These are phyloP conservation scores for Phallusia fumigata DNA, from an alignment of 23 tunicate genomes.

Conservation along the genomic window DNA sequence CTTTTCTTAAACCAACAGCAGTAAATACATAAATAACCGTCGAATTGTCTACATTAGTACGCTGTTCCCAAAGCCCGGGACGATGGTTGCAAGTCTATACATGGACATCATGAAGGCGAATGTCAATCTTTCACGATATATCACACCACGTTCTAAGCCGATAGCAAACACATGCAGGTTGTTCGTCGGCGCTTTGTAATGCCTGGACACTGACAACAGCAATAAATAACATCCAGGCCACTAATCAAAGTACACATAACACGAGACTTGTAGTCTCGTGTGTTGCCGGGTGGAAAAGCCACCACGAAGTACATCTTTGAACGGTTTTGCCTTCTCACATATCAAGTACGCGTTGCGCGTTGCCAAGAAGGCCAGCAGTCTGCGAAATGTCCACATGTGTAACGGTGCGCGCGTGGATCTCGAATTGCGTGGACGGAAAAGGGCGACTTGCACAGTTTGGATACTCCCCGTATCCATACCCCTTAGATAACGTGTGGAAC, in stretches of 20 bases:
- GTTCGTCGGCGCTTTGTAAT: not conserved
- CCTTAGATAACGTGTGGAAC: not conserved
- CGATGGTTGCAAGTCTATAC: not conserved
- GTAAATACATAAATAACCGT: slow-evolving; percentile 1
- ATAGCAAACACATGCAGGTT: not conserved
- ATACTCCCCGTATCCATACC: not conserved
- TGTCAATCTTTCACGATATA: not conserved
- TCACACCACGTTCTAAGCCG: not conserved
- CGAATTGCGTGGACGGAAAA: slow-evolving; percentile 17
- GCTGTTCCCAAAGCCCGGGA: not conserved
- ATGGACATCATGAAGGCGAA: not conserved
- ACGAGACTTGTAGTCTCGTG: not conserved
- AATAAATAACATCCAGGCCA: not conserved
- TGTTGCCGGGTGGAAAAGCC: too few relatives aligned
- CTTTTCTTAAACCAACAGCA: slow-evolving; percentile 5
- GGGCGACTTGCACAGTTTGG: not conserved
- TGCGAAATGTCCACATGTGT: slow-evolving; percentile 42
- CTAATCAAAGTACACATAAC: slow-evolving; percentile 2
- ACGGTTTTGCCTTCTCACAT: slow-evolving; percentile 25
- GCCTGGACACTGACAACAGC: not conserved
- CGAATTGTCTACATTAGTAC: slow-evolving; percentile 8
- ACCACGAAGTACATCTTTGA: not conserved
- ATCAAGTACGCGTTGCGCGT: slow-evolving; percentile 50
- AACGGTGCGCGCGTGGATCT: slow-evolving; percentile 25
- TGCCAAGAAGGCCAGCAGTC: slow-evolving; percentile 49